Evolutionary conservation across 35 echinoderm and acorn worm genomes (phyloP).

Genomic region (Ophioderma brevispina): DNA sequence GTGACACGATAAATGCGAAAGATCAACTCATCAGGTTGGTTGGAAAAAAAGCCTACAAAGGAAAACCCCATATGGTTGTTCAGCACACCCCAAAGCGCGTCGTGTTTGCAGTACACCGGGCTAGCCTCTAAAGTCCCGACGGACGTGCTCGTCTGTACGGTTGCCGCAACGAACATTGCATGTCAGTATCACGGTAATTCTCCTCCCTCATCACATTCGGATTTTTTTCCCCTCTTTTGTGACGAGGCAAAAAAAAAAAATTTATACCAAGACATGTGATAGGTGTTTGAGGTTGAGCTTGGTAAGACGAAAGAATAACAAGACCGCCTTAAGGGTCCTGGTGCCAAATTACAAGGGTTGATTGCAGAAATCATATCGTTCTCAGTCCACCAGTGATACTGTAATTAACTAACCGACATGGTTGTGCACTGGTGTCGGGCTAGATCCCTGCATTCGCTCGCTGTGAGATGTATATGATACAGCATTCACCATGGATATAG

Average conservation of each 20-base stretch:
- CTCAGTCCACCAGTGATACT: neutral
- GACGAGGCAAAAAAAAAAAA: neutral
- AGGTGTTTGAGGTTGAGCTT: neutral
- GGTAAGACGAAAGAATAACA: neutral
- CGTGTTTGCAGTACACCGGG: no score
- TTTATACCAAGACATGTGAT: neutral
- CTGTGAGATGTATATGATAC: no score
- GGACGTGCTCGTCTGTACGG: neutral
- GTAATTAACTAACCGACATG: neutral
- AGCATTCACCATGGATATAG: no score
- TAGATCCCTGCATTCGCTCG: no score
- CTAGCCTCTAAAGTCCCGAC: neutral
- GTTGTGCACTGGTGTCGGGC: neutral
- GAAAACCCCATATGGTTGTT: no score
- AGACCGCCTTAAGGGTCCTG: neutral
- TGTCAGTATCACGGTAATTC: neutral
- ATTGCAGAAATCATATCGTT: slow-evolving; percentile 1
- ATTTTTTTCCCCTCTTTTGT: neutral
- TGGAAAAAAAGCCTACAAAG: neutral
- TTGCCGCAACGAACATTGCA: neutral
- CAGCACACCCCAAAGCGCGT: no score
- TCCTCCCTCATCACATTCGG: neutral
- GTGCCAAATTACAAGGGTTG: neutral
- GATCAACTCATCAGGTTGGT: neutral
- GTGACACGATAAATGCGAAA: neutral